Evolutionary conservation across 2,888 invertebrate species (phyloP).

Genomic region (Tetranychus piercei): DNA sequence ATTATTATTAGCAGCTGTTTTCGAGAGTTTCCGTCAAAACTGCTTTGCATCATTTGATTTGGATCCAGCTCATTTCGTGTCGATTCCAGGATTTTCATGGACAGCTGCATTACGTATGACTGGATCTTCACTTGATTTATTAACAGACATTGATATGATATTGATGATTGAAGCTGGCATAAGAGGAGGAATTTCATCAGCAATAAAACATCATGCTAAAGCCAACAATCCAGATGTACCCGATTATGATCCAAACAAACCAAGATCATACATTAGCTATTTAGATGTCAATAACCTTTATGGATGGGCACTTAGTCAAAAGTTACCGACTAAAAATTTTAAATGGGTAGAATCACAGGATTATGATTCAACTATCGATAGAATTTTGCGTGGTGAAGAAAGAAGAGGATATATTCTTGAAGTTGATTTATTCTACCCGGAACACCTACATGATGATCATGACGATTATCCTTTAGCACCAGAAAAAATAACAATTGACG

Average conservation of each 20-base stretch:
- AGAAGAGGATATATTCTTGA: not conserved
- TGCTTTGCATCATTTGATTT: not conserved
- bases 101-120: not conserved
- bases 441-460: conserved; percentile 8
- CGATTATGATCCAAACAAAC: not conserved
- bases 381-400: not conserved
- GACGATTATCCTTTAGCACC: conserved; percentile 7
- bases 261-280: conserved; percentile 22
- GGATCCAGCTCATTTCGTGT: not conserved
- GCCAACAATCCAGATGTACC: conserved; percentile 13
- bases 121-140: not conserved
- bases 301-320: conserved; percentile 12
- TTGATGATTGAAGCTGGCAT: not conserved
- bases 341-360: conserved; percentile 10
- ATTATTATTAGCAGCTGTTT: not conserved
- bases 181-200: conserved; percentile 4
- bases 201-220: conserved; percentile 4
- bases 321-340: conserved; percentile 19
- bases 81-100: too few species aligned
- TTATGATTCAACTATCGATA: not conserved
- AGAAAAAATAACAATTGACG: not conserved
- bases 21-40: not conserved
- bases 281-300: conserved; percentile 3
- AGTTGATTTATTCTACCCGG: not conserved
- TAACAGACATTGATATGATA: not conserved